These are phyloP conservation scores for Galleria mellonella DNA, from an alignment of 1,140 invertebrate genomes.

Conservation along the genomic window DNA sequence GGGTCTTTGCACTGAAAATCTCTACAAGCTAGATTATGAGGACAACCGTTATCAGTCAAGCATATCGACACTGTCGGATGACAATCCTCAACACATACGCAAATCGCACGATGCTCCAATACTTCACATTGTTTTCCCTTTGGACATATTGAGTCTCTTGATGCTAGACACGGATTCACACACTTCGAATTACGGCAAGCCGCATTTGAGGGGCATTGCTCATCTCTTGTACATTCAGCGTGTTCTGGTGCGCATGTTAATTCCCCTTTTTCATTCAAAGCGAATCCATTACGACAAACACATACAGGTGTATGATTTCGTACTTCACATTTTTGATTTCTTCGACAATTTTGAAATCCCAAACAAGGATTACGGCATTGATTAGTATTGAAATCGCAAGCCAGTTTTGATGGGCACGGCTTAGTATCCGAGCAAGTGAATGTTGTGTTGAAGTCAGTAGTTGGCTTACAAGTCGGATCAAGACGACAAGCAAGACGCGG, in stretches of 20 bases:
- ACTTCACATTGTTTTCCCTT: conserved; percentile 89
- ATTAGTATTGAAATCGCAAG: conserved; percentile 80
- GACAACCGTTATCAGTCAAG: conserved; percentile 90
- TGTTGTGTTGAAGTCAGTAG: conserved; percentile 52
- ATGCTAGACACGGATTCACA: conserved; percentile 86
- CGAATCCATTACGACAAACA: conserved; percentile 91
- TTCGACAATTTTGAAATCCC: conserved; percentile 78
- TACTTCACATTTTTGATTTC: conserved; percentile 91
- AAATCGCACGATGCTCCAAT: conserved; percentile 88
- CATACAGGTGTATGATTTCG: conserved; percentile 88
- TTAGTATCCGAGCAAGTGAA: conserved; percentile 79
- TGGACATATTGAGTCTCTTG: conserved; percentile 79
- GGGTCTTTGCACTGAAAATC: conserved; percentile 94
- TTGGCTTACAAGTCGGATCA: conserved; percentile 82
- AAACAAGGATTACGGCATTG: conserved; percentile 88
- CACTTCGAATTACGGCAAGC: conserved; percentile 89
- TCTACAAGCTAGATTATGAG: conserved; percentile 86
- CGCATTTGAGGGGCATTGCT: conserved; percentile 89
- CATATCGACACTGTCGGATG: conserved; percentile 90
- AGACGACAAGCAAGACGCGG: conserved; percentile 84
- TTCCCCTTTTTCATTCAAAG: conserved; percentile 88
- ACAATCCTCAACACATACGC: conserved; percentile 91
- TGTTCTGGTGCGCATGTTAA: conserved; percentile 87
- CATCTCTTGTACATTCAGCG: conserved; percentile 85
- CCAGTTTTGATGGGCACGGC: conserved; percentile 85